A percentile compares a stretch with the other conserved stretches of the same genome.
phyloP scores from a whole-genome alignment of 2,797 vertebrate species.

The Myiotriccus ornatus region DNA sequence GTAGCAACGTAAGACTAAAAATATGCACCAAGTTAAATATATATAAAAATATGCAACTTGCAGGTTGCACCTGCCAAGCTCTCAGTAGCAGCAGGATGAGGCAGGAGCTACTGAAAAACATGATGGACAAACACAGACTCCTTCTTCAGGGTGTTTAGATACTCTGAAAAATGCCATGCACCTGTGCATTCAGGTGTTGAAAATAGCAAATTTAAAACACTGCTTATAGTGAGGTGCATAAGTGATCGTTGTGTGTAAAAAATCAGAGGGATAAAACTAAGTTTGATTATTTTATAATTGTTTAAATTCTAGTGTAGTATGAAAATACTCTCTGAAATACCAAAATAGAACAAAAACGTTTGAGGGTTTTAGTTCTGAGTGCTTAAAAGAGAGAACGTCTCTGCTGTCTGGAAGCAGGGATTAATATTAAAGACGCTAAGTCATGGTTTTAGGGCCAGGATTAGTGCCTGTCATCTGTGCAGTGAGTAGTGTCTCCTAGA shows the following conservation, averaged over 20 bases:
- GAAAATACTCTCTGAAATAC: background rate
- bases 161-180: background rate
- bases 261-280: background rate
- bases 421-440: slow-evolving; percentile 14
- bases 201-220: background rate
- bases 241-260: background rate
- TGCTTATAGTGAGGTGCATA: background rate
- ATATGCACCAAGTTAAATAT: background rate
- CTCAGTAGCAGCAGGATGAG: background rate
- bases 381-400: background rate
- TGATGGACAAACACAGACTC: background rate
- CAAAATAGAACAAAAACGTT: background rate
- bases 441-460: background rate
- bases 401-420: background rate
- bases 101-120: background rate
- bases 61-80: background rate
- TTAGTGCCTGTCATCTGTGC: background rate
- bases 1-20: background rate
- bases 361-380: background rate
- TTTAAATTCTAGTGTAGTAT: background rate
- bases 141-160: background rate
- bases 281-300: accelerated
- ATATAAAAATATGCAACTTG: background rate
- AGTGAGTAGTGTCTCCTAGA: background rate
- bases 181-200: background rate